Percentiles rank a stretch among this genome's conserved stretches.
Evolutionary conservation across 2,113 vertebrate species (phyloP).

Genomic region (Ceuthmochares aereus): DNA sequence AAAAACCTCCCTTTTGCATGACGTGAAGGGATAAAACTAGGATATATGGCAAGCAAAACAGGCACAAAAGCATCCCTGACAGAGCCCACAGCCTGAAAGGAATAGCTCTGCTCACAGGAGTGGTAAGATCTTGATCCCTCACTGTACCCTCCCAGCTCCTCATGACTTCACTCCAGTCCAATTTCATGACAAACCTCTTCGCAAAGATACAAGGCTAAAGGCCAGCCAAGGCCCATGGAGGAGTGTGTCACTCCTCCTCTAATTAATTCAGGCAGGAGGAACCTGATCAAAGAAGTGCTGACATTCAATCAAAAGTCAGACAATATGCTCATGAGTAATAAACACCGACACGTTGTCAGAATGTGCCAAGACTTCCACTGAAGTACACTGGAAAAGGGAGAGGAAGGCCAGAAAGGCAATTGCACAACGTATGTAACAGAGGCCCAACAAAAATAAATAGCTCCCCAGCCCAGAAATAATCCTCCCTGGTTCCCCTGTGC

Average conservation of each 20-base stretch:
- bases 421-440: constrained; percentile 27
- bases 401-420: constrained; percentile 23
- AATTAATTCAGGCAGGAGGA: constrained; percentile 34
- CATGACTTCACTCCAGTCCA: neutral
- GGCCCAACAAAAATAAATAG: neutral
- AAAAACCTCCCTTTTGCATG: neutral
- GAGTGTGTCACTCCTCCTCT: constrained; percentile 5
- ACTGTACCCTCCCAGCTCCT: neutral
- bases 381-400: neutral
- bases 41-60: neutral
- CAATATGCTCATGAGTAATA: constrained; percentile 49
- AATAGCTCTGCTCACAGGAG: neutral
- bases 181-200: neutral
- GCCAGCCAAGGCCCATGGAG: neutral
- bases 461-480: neutral
- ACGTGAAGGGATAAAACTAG: neutral
- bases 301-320: constrained; percentile 47
- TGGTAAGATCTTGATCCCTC: neutral
- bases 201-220: neutral
- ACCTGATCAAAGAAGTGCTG: constrained; percentile 43
- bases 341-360: neutral
- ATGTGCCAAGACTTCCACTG: constrained; percentile 34
- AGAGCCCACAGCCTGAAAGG: neutral
- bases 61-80: neutral
- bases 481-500: neutral